Percentiles rank a stretch among this genome's conserved stretches.
phyloP scores from a whole-genome alignment of 2,888 invertebrate species.

The Archips xylosteana region DNA sequence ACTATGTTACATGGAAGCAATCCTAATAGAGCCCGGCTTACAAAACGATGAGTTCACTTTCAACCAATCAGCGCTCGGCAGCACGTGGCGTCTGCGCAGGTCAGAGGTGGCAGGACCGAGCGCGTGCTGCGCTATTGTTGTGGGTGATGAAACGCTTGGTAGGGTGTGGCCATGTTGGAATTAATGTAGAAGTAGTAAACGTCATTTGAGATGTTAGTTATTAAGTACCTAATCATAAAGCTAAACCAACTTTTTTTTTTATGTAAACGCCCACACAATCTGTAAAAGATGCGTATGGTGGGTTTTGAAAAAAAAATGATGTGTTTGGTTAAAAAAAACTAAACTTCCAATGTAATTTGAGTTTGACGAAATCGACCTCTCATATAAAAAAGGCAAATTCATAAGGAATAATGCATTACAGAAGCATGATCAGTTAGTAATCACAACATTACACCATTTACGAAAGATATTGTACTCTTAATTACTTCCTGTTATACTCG shows the following conservation, averaged over 20 bases:
- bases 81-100: conserved; percentile 68
- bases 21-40: conserved; percentile 59
- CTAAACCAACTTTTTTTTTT: not conserved
- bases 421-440: too few species aligned
- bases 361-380: too few species aligned
- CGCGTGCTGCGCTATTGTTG: conserved; percentile 65
- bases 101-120: conserved; percentile 65
- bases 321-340: too few species aligned
- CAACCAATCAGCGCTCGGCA: conserved; percentile 74
- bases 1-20: conserved; percentile 49
- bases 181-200: not conserved
- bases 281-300: too few species aligned
- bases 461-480: not conserved
- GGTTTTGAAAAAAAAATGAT: too few species aligned
- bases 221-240: not conserved
- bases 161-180: conserved; percentile 28
- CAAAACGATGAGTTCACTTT: conserved; percentile 71
- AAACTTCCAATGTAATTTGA: too few species aligned
- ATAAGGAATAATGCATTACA: too few species aligned
- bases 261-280: too few species aligned
- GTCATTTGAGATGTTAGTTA: not conserved
- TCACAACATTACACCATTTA: too few species aligned
- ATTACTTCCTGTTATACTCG: not conserved
- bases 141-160: conserved; percentile 56
- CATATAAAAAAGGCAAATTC: too few species aligned